Percentiles rank a stretch among this genome's conserved stretches.
Conservation (phyloP, 2,888 invertebrate species). For the Agonopterix arenella region DNA sequence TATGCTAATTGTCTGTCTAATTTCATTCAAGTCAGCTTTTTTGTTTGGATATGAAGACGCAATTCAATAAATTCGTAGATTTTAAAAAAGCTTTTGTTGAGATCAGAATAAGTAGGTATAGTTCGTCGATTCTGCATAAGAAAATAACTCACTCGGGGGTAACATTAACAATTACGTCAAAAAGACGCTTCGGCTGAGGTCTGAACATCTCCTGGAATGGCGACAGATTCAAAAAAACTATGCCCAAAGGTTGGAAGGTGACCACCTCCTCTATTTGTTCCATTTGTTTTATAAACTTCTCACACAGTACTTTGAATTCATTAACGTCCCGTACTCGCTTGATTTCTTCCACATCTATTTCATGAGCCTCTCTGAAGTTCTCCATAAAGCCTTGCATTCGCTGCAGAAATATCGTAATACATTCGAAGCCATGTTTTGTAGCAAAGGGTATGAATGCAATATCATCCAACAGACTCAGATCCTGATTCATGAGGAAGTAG, state of each 20-base stretch:
- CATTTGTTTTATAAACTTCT: slow-evolving; percentile 82
- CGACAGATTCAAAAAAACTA: slow-evolving; percentile 82
- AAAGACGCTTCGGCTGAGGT: slow-evolving; percentile 83
- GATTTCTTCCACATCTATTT: slow-evolving; percentile 79
- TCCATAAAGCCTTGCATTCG: slow-evolving; percentile 80
- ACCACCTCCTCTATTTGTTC: slow-evolving; percentile 81
- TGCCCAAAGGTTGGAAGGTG: slow-evolving; percentile 82
- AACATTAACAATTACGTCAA: slow-evolving; percentile 78
- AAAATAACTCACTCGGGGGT: slow-evolving; percentile 79
- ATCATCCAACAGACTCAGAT: slow-evolving; percentile 73
- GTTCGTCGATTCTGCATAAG: not conserved
- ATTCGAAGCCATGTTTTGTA: slow-evolving; percentile 78
- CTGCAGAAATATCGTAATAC: slow-evolving; percentile 78
- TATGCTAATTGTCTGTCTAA: too few species aligned
- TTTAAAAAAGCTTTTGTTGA: too few species aligned
- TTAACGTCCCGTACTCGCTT: slow-evolving; percentile 80
- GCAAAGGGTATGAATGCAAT: slow-evolving; percentile 76
- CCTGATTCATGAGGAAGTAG: slow-evolving; percentile 81
- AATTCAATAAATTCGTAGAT: too few species aligned
- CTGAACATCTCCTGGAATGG: slow-evolving; percentile 84
- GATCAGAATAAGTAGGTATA: too few species aligned
- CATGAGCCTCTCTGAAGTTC: slow-evolving; percentile 83
- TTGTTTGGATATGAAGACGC: too few species aligned
- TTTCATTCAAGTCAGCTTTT: too few species aligned
- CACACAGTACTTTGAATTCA: slow-evolving; percentile 81